Evolutionary conservation across 2,797 vertebrate species (phyloP), one percentile per base, ranked within the genome.

Genomic region (Ceryle rudis): DNA sequence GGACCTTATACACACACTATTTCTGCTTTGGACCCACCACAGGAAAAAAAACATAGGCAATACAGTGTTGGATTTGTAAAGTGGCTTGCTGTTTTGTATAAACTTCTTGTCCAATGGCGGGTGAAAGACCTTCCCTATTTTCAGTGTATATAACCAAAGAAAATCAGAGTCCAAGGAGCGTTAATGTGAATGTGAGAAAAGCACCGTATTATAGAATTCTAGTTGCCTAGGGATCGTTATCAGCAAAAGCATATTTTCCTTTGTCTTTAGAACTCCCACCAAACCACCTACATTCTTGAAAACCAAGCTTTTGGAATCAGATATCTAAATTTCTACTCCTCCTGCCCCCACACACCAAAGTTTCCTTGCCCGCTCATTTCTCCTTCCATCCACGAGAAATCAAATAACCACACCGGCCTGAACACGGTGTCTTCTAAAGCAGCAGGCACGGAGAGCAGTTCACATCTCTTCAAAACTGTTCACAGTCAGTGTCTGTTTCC

Each of bases 141-240:
- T 86, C 33, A 60, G 47, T 35, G 19, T 51, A 26, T 15, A 51
- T 21, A 70, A n/a, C 21, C 22, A 82, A 81, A 71, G 41, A 37
- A 62, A 88, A n/a, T 23, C 46, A 33, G 65, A 67, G 46, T 33
- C 39, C 51, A 15, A 62, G 41, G 3, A 71, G 1, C 2, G 2
- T 11, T 29, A 61, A 65, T 12, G 3, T 75, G 75, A 73, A 79
- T 31, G 67, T 70, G 62, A 92, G 60, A 77, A 92, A 93, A 47
- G 17, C 51, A 86, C 66, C 22, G 62, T 35, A 41, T 66, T 52
- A 84, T 1, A 90, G 73, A 73, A 78, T 49, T 90, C 55, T 77
- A 73, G 94, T 97, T 96, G 93, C 93, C 89, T 95, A 92, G 95
- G 66, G 89, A 97, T 84, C 58, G 81, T 75, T 94, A 96, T 92